Base-by-base conservation (phyloP, 1,140 invertebrate genomes). In the Telenomus remus region DNA sequence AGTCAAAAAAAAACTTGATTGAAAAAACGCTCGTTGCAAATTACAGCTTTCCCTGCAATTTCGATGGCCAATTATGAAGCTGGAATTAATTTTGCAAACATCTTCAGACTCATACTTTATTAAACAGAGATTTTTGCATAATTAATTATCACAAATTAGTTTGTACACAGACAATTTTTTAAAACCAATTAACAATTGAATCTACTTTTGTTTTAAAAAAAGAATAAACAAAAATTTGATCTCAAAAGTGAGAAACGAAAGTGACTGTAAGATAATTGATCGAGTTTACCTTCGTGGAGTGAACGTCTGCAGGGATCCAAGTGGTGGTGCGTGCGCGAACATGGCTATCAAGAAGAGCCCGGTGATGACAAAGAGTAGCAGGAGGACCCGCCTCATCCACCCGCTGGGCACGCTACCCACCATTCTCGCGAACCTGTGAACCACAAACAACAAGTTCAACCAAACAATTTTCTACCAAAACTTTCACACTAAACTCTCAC, bases 321-420 rank as follows among this genome's bases (percentile, higher is more conserved):
- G 85, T 10, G 86, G 85, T 39, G 87, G 86, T 48, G 86, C 79
- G 69, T 87, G 84, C 11, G 87, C 83, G 74, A 90, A 90, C 82
- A 90, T 87, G n/a, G 89, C 89, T 54, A 90, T 86, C 49, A 90
- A 84, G 46, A 90, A 82, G 8, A 88, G 81, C 44, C 89, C 86
- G 64, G 89, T 90, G 61, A 89, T 83, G 59, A 90, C 76, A 71
- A 90, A 85, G 44, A 90, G 87, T 60, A 90, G 84, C 55, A 89
- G 84, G 68, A 90, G 86, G 55, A 86, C 84, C 37, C 86, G 82
- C 81, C 87, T 88, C 84, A 90, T 86, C 83, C 88, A 87, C 71
- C 87, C 87, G 78, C 87, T 88, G 56, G 87, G 85, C 74, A 88
- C 66, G 61, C 81, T 81, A 82, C 86, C 85, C 77, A 86, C 82